Evolutionary conservation across 2,797 vertebrate genomes (phyloP).

Genomic region (Falco columbarius): DNA sequence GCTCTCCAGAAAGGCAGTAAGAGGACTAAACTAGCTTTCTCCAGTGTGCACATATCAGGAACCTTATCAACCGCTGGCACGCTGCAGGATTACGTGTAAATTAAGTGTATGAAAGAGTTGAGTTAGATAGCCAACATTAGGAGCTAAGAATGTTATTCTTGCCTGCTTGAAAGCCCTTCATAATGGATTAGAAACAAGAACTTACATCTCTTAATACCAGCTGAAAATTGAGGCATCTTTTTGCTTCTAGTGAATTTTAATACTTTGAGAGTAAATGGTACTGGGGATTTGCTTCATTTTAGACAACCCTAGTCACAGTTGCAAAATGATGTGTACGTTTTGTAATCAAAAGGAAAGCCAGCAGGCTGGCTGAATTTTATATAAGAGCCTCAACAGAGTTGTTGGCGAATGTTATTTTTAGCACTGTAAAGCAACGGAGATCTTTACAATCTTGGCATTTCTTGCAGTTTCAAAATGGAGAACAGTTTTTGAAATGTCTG

Average conservation of each 20-base stretch:
- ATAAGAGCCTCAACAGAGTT: not conserved
- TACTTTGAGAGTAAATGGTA: conserved; percentile 27
- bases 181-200: conserved; percentile 74
- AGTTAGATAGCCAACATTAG: conserved; percentile 56
- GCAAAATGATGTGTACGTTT: not conserved
- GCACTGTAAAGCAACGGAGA: not conserved
- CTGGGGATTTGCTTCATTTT: conserved; percentile 61
- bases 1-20: conserved; percentile 2
- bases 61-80: conserved; percentile 76
- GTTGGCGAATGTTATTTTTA: conserved; percentile 42
- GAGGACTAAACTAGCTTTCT: conserved; percentile 16
- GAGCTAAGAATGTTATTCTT: conserved; percentile 51
- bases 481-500: conserved; percentile 22
- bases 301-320: conserved; percentile 16
- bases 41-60: conserved; percentile 57
- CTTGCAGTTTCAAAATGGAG: conserved; percentile 52
- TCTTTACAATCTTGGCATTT: conserved; percentile 33
- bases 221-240: conserved; percentile 41
- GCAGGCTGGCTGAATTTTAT: conserved; percentile 17
- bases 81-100: conserved; percentile 76
- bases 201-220: conserved; percentile 54
- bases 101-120: conserved; percentile 67
- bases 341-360: conserved; percentile 34
- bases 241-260: conserved; percentile 45
- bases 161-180: conserved; percentile 63